Percentiles rank a stretch among this genome's conserved stretches.
These are phyloP conservation scores for Heliconius charithonia DNA, from an alignment of 2,888 invertebrate genomes.

Conservation along the genomic window DNA sequence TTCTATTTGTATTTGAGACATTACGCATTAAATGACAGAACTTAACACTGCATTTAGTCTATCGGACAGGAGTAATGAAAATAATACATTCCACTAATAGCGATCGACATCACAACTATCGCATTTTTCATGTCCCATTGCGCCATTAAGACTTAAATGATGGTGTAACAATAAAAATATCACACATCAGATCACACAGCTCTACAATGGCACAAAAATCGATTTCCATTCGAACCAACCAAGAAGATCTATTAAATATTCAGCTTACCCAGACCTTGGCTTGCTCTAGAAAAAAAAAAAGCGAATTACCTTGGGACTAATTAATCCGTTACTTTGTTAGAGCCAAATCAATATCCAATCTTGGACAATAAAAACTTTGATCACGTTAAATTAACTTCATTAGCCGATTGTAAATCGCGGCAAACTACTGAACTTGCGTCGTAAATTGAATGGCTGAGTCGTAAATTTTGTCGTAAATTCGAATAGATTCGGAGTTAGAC, in stretches of 20 bases:
- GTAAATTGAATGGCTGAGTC: conserved; percentile 42
- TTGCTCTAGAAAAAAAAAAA: neutral
- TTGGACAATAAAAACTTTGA: conserved; percentile 45
- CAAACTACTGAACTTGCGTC: conserved; percentile 46
- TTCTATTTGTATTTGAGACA: no score
- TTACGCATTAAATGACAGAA: no score
- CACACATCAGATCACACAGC: no score
- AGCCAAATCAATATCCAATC: conserved; percentile 34
- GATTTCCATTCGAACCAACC: neutral
- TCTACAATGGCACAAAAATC: no score
- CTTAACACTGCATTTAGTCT: no score
- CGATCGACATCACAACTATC: neutral
- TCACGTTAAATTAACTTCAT: conserved; percentile 47
- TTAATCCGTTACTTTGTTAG: conserved; percentile 32
- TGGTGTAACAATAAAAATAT: neutral
- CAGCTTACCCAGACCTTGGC: neutral
- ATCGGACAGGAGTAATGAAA: no score
- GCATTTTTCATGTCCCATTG: neutral
- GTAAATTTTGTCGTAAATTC: conserved; percentile 44
- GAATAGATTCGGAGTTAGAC: conserved; percentile 37
- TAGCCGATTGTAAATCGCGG: conserved; percentile 49
- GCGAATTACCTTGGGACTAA: conserved; percentile 3
- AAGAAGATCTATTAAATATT: neutral
- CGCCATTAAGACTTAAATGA: neutral
- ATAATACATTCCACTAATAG: neutral